Evolutionary conservation across 2,888 invertebrate species (phyloP), one percentile per base, ranked within the genome.

Genomic region (Imbricaverruca yamaguchii): DNA sequence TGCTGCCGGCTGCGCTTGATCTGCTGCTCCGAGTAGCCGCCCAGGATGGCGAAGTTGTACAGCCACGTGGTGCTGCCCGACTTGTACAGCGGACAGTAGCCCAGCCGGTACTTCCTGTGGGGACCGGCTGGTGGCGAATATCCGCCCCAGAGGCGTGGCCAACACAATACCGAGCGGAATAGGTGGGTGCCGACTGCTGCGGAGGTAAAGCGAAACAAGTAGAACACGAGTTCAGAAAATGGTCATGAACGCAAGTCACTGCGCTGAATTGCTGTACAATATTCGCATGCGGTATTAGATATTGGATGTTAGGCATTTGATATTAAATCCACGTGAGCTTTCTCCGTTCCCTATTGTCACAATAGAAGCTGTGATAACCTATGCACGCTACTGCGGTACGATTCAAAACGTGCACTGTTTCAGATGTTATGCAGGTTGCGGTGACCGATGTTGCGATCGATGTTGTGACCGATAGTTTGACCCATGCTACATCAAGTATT

Each of bases 11-110:
- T 84, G 78, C 84, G 85, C n/a, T 83, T 82, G 12, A 89, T 83
- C 80, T 86, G 85, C 12, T 85, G 83, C 81, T 88, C 88, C 0
- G 86, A 81, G 39, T 87, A 94, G 85, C 94, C 94, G 13, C 94
- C 94, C 87, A 95, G 91, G 81, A 94, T 88, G 87, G 74, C 74
- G 18, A 79, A 79, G 79, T 79, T 79, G 79, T 74, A 74, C 13
- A 79, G 79, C 94, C 94, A 95, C 0, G 94, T 94, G 39, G 94
- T 94, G 23, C 94, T 94, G 7, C 93, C 93, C 9, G 93, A 93
- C 89, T 93, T 93, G 86, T 93, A 93, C 83, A 93, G 91, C 86
- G 93, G 93, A 87, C 93, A 93, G 91, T 91, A 89, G 0, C 88
- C 87, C 81, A 91, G 86, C 65, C 93, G 93, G 87, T 93, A 86